Conservation (phyloP, 2,797 vertebrate genomes). For the Hoplostethus mediterraneus region DNA sequence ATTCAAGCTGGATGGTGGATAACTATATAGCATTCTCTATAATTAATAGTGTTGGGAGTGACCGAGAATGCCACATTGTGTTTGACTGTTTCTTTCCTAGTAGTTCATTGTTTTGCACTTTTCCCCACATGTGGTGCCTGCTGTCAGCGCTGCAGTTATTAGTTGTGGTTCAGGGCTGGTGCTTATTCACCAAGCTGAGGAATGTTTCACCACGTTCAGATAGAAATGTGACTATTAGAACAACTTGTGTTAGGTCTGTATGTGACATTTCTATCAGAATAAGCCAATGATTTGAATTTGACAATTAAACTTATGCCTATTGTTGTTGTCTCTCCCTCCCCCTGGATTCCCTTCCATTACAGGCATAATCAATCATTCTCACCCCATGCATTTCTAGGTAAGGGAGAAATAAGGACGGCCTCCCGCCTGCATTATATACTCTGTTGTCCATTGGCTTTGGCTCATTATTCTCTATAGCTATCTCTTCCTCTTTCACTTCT, state of each 20-base stretch:
- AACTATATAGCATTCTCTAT: slow-evolving; percentile 10
- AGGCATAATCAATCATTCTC: slow-evolving; percentile 98
- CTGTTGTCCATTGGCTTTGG: slow-evolving; percentile 50
- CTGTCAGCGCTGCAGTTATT: slow-evolving; percentile 1
- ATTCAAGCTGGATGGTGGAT: slow-evolving; percentile 17
- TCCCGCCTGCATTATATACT: slow-evolving; percentile 42
- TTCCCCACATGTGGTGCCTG: not conserved
- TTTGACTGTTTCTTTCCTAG: not conserved
- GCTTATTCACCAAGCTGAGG: slow-evolving; percentile 23
- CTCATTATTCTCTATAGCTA: slow-evolving; percentile 49
- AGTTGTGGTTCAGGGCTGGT: slow-evolving; percentile 21
- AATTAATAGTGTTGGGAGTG: slow-evolving; percentile 1
- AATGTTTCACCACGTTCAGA: slow-evolving; percentile 42
- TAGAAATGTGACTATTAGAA: not conserved
- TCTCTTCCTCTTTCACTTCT: slow-evolving; percentile 21
- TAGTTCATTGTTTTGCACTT: slow-evolving; percentile 1
- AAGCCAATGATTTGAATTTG: slow-evolving; percentile 20
- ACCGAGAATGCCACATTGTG: slow-evolving; percentile 22
- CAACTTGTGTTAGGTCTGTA: not conserved
- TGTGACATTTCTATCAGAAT: slow-evolving; percentile 32
- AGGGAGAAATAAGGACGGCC: slow-evolving; percentile 86
- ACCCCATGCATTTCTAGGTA: slow-evolving; percentile 98
- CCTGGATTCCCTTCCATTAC: slow-evolving; percentile 85
- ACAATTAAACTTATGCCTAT: slow-evolving; percentile 69
- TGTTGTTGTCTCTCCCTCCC: slow-evolving; percentile 83